Percentiles rank a stretch among this genome's conserved stretches.
Conservation (phyloP, 2,888 invertebrate species). For the Rhagium mordax region DNA sequence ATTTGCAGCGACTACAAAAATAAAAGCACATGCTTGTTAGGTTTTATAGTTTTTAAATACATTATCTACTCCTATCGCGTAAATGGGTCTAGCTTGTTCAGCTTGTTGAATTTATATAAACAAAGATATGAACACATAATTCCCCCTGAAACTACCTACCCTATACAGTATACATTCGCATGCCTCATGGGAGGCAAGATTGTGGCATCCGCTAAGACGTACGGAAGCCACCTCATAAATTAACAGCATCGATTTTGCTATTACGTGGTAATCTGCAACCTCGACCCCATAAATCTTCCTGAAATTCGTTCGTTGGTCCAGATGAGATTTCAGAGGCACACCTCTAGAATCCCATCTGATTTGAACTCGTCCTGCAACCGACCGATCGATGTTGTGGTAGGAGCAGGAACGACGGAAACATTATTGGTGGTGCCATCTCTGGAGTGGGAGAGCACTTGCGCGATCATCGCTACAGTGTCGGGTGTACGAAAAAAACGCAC, state of each 20-base stretch:
- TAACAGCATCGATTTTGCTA: conserved; percentile 37
- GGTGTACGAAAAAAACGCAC: not conserved
- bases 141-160: not conserved
- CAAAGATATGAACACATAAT: not conserved
- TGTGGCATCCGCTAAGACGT: not conserved
- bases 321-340: conserved; percentile 50
- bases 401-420: conserved; percentile 17
- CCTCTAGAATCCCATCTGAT: conserved; percentile 47
- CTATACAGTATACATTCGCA: not conserved
- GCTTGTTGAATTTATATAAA: no score
- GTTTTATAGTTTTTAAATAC: no score
- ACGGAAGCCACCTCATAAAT: conserved; percentile 7
- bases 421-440: conserved; percentile 29
- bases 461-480: not conserved
- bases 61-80: no score
- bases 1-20: no score
- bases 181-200: not conserved
- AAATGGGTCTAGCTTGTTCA: no score
- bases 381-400: conserved; percentile 45
- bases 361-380: conserved; percentile 51
- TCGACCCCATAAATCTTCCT: conserved; percentile 46
- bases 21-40: no score
- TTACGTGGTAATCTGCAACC: conserved; percentile 40
- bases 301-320: conserved; percentile 44
- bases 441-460: not conserved